Percentiles rank a stretch among this genome's conserved stretches.
Conservation (phyloP, 2,888 invertebrate genomes). For the Tipula confusa region DNA sequence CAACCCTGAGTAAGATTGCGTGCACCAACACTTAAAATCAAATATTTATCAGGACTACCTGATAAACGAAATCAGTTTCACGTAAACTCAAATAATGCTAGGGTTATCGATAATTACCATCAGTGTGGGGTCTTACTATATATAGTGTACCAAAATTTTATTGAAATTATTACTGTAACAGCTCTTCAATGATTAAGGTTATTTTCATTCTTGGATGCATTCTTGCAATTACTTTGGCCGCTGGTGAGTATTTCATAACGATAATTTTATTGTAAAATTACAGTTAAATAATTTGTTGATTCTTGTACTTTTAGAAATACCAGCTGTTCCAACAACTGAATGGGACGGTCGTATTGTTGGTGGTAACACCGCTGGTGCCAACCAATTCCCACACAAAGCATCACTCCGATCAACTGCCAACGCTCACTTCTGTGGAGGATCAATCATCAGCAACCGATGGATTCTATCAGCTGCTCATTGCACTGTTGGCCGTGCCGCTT, state of each 20-base stretch:
- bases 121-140: no score
- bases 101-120: no score
- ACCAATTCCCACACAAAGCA: slow-evolving; percentile 32
- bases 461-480: slow-evolving; percentile 14
- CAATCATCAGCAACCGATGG: background rate
- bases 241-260: background rate
- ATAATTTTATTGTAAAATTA: no score
- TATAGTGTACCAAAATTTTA: no score
- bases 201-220: background rate
- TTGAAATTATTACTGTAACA: background rate
- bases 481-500: background rate
- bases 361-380: slow-evolving; percentile 27
- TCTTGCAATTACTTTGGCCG: background rate
- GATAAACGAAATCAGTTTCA: no score
- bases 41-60: no score
- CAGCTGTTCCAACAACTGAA: background rate
- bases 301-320: background rate
- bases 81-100: no score
- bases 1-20: no score
- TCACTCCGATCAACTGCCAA: slow-evolving; percentile 32
- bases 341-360: slow-evolving; percentile 34
- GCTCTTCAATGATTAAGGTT: background rate
- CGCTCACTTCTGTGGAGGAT: slow-evolving; percentile 21
- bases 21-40: no score
- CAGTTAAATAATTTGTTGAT: background rate